Conservation (phyloP, 1,140 invertebrate species). For the Zaprionus camerounensis region DNA sequence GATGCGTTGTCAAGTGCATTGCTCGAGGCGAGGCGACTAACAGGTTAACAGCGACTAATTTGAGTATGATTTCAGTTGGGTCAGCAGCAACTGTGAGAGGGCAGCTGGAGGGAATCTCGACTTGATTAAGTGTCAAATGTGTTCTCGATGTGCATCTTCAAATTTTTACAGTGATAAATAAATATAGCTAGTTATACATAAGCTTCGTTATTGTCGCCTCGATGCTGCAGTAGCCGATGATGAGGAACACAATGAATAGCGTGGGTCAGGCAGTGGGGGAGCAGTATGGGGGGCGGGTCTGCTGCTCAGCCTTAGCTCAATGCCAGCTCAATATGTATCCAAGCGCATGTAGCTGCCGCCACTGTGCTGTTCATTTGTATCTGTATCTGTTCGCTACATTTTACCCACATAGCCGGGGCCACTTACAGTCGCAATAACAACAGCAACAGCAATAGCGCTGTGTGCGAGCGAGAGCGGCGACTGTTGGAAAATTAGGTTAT, state of each 20-base stretch:
- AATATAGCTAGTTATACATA: conserved; percentile 61
- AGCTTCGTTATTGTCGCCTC: conserved; percentile 63
- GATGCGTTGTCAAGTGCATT: conserved; percentile 22
- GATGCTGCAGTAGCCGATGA: conserved; percentile 72
- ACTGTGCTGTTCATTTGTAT: conserved; percentile 16
- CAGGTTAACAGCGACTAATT: conserved; percentile 28
- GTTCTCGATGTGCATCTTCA: conserved; percentile 39
- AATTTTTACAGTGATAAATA: conserved; percentile 36
- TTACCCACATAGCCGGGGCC: conserved; percentile 48
- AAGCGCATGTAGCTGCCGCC: conserved; percentile 39
- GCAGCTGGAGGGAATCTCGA: background rate
- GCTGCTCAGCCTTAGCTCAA: conserved; percentile 55
- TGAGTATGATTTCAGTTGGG: background rate
- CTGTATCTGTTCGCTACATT: conserved; percentile 73
- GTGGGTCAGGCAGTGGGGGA: background rate
- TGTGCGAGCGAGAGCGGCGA: conserved; percentile 49
- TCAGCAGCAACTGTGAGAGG: background rate
- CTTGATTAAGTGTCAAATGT: background rate
- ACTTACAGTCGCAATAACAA: conserved; percentile 33
- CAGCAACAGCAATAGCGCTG: conserved; percentile 1
- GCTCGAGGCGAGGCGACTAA: background rate
- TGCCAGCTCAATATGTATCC: conserved; percentile 65
- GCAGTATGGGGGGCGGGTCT: background rate
- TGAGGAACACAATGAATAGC: conserved; percentile 51
- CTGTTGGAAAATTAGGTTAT: conserved; percentile 74